Evolutionary conservation across 2,113 vertebrate species (phyloP).

Genomic region (Hypanus sabinus): DNA sequence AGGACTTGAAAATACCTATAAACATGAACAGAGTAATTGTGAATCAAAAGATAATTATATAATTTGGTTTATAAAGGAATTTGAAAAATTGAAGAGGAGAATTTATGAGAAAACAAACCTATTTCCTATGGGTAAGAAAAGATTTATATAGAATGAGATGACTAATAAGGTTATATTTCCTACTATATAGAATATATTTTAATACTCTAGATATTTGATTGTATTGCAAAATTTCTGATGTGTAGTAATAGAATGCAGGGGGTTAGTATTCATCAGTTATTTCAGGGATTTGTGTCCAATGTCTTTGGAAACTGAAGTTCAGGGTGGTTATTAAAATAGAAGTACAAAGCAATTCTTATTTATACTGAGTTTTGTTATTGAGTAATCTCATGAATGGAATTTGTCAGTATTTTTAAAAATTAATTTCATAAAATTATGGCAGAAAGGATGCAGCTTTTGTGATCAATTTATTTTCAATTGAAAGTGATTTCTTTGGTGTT

Average conservation of each 20-base stretch:
- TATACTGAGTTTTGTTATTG: not conserved
- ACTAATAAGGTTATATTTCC: not conserved
- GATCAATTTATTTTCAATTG: too few relatives aligned
- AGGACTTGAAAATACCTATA: not conserved
- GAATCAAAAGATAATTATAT: not conserved
- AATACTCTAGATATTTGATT: not conserved
- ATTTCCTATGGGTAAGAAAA: not conserved
- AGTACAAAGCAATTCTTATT: not conserved
- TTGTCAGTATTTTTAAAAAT: not conserved
- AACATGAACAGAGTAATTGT: not conserved
- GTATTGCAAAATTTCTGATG: not conserved
- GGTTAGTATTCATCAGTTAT: not conserved
- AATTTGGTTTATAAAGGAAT: not conserved
- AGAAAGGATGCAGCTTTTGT: too few relatives aligned
- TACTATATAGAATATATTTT: not conserved
- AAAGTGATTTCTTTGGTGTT: too few relatives aligned
- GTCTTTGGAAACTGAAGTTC: not conserved
- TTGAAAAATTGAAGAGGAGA: not conserved
- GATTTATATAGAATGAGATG: not conserved
- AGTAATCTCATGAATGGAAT: not conserved
- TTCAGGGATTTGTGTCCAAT: not conserved
- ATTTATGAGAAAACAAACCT: not conserved
- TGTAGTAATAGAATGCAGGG: not conserved
- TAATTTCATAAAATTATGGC: not conserved
- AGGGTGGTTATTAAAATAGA: slow-evolving; percentile 2